A percentile compares a stretch with the other conserved stretches of the same genome.
Evolutionary conservation across 2,113 vertebrate species (phyloP).

Genomic region (Rana temporaria): DNA sequence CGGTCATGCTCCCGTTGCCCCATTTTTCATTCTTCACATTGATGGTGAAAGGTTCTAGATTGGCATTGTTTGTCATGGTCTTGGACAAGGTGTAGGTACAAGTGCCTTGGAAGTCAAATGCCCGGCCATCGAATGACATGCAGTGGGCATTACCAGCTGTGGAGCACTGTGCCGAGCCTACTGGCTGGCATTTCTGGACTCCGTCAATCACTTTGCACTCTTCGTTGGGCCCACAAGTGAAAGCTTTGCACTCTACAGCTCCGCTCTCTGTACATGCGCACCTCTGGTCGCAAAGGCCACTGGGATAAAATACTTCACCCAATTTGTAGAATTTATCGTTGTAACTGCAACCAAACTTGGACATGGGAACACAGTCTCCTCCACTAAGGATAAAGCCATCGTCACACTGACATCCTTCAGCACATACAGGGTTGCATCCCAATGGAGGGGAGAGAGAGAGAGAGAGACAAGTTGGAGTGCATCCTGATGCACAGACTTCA

Average conservation of each 20-base stretch:
- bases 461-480: constrained; percentile 69
- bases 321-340: constrained; percentile 64
- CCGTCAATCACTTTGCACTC: constrained; percentile 59
- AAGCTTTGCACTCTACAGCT: constrained; percentile 53
- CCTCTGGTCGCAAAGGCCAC: constrained; percentile 58
- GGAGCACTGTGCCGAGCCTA: constrained; percentile 56
- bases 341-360: constrained; percentile 70
- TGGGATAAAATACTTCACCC: constrained; percentile 59
- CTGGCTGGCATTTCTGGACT: constrained; percentile 57
- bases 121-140: constrained; percentile 58
- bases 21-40: constrained; percentile 52
- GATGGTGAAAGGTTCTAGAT: constrained; percentile 51
- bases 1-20: not conserved
- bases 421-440: constrained; percentile 65
- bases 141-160: constrained; percentile 61
- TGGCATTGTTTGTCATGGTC: not conserved
- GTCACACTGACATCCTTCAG: constrained; percentile 73
- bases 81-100: constrained; percentile 62
- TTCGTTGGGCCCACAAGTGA: constrained; percentile 59
- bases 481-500: constrained; percentile 68
- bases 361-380: constrained; percentile 63
- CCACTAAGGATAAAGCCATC: constrained; percentile 69
- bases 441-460: constrained; percentile 60
- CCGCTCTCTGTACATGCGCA: constrained; percentile 57
- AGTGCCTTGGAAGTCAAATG: constrained; percentile 65